Conservation (phyloP, 2,888 invertebrate species). For the Cyaniris semiargus region DNA sequence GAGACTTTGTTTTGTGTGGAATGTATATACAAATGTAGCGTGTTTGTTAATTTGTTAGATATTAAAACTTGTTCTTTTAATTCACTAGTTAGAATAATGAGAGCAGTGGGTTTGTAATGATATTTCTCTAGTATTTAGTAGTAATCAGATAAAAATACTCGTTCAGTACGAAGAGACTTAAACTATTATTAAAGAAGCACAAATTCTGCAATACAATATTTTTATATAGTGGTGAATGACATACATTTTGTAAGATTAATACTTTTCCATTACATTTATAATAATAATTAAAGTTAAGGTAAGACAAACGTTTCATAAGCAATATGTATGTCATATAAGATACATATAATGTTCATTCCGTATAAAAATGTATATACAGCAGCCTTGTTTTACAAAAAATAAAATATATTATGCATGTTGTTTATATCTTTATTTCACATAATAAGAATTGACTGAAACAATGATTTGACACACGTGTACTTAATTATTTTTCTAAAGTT, state of each 20-base stretch:
- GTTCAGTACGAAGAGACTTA: constrained; percentile 29
- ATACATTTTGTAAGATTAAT: constrained; percentile 32
- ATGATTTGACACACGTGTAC: constrained; percentile 76
- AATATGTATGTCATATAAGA: constrained; percentile 31
- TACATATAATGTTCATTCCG: constrained; percentile 27
- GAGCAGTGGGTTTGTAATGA: constrained; percentile 33
- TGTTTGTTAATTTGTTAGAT: constrained; percentile 49
- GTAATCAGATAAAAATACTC: constrained; percentile 34
- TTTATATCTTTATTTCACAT: constrained; percentile 76
- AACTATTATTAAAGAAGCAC: constrained; percentile 29
- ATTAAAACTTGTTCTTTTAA: constrained; percentile 33
- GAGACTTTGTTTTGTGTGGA: constrained; percentile 68
- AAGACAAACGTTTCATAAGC: constrained; percentile 19
- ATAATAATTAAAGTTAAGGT: constrained; percentile 20
- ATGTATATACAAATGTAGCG: constrained; percentile 64
- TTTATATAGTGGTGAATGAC: constrained; percentile 34
- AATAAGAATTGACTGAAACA: constrained; percentile 79
- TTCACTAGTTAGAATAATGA: constrained; percentile 30
- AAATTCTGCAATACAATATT: constrained; percentile 29
- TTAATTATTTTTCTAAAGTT: constrained; percentile 71
- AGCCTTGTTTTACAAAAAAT: constrained; percentile 33
- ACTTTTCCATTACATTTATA: constrained; percentile 27
- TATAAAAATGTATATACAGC: constrained; percentile 34
- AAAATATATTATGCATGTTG: constrained; percentile 44
- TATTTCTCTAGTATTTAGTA: constrained; percentile 33